Evolutionary conservation across 2,888 invertebrate genomes (phyloP).

Genomic region (Piscicola geometra): DNA sequence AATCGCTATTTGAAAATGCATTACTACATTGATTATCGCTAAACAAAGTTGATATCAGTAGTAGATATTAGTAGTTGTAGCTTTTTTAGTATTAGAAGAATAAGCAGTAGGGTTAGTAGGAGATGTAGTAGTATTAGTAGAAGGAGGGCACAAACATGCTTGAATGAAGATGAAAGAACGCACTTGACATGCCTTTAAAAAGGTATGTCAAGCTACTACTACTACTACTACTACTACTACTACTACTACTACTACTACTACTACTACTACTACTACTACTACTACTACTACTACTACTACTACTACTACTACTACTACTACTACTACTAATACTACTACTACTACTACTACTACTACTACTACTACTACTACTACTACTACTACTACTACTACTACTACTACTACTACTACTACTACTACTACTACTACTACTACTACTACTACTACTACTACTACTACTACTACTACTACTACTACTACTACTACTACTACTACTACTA

Average conservation of each 20-base stretch:
- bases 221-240: conserved; percentile 17
- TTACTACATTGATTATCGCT: too few species aligned
- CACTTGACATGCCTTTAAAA: too few species aligned
- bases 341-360: conserved; percentile 22
- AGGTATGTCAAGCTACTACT: background rate
- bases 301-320: conserved; percentile 24
- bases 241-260: conserved; percentile 18
- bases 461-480: conserved; percentile 26
- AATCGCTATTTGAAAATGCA: too few species aligned
- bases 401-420: conserved; percentile 23
- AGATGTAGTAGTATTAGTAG: too few species aligned
- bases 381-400: conserved; percentile 1
- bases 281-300: conserved; percentile 24
- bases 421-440: conserved; percentile 24
- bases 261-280: conserved; percentile 24
- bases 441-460: conserved; percentile 27
- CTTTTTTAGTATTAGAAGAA: too few species aligned
- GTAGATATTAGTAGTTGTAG: too few species aligned
- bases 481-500: conserved; percentile 25
- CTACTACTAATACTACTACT: background rate
- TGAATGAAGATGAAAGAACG: too few species aligned
- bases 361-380: conserved; percentile 15
- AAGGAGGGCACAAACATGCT: too few species aligned
- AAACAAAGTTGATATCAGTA: too few species aligned
- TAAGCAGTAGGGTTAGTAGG: too few species aligned